These are phyloP conservation scores for Antheraea yamamai DNA, from an alignment of 2,888 invertebrate species.

Conservation along the genomic window DNA sequence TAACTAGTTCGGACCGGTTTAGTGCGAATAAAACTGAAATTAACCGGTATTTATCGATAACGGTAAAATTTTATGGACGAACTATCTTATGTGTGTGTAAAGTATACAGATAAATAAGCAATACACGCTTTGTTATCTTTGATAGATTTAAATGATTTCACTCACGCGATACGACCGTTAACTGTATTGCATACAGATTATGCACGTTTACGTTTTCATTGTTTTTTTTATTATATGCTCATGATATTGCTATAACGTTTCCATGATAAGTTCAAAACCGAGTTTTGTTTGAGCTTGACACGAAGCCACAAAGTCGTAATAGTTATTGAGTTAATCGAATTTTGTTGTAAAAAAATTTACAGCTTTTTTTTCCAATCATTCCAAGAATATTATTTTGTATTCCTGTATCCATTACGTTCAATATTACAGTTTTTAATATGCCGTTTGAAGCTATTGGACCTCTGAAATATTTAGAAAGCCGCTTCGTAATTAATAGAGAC, in stretches of 20 bases:
- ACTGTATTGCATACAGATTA: slow-evolving; percentile 9
- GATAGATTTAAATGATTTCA: slow-evolving; percentile 2
- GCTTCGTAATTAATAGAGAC: too few species aligned
- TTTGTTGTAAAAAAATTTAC: background rate
- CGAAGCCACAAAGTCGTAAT: background rate
- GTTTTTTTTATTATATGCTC: background rate
- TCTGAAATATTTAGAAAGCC: too few species aligned
- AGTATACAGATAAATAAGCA: slow-evolving; percentile 1
- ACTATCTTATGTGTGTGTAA: background rate
- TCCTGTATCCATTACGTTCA: background rate
- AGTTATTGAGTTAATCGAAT: background rate
- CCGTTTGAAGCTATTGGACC: background rate
- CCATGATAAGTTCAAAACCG: background rate
- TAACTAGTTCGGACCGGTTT: slow-evolving; percentile 10
- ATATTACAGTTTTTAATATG: background rate
- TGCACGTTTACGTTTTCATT: background rate
- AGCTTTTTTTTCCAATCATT: background rate
- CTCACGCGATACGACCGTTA: slow-evolving; percentile 10
- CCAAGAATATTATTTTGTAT: background rate
- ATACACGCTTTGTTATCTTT: slow-evolving; percentile 2
- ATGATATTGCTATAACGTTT: background rate
- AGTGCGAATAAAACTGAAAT: slow-evolving; percentile 4
- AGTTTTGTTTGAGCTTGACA: background rate
- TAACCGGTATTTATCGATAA: slow-evolving; percentile 11
- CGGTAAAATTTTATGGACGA: background rate